Conservation (phyloP, 2,888 invertebrate genomes). For the Drosophila gaucha region DNA sequence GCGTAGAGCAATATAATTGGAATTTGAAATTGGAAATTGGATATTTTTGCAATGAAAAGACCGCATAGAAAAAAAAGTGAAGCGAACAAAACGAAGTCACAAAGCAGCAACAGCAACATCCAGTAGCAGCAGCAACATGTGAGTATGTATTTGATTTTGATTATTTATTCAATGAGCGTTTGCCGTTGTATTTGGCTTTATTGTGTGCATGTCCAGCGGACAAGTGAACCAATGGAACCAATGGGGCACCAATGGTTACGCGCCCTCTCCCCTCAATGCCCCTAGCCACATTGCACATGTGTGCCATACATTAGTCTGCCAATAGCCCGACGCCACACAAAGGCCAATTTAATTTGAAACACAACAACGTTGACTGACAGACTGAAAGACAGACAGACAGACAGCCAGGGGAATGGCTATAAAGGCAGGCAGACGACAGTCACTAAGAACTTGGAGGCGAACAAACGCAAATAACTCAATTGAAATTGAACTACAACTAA, state of each 20-base stretch:
- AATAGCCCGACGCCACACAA: conserved; percentile 54
- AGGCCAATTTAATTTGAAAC: conserved; percentile 75
- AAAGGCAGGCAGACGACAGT: conserved; percentile 27
- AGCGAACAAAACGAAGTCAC: conserved; percentile 48
- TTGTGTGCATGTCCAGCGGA: conserved; percentile 57
- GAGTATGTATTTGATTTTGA: conserved; percentile 54
- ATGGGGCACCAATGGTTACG: conserved; percentile 33
- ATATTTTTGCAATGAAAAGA: conserved; percentile 66
- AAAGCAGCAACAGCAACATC: conserved; percentile 20
- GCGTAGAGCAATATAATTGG: conserved; percentile 76
- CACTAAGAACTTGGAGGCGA: conserved; percentile 53
- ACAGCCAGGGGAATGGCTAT: conserved; percentile 8
- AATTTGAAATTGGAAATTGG: conserved; percentile 78
- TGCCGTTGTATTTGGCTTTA: conserved; percentile 69
- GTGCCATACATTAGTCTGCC: conserved; percentile 61
- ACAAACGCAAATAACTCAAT: conserved; percentile 69
- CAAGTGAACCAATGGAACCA: conserved; percentile 39
- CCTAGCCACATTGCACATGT: conserved; percentile 39
- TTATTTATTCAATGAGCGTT: conserved; percentile 78
- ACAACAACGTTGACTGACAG: conserved; percentile 32
- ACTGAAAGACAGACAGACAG: conserved; percentile 6
- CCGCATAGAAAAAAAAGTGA: conserved; percentile 36
- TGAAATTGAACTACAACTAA: conserved; percentile 61
- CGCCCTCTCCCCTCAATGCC: background rate
- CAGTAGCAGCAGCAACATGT: conserved; percentile 16